phyloP scores from a whole-genome alignment of 92 coral and sea anemone species.

The Pocillopora grandis region DNA sequence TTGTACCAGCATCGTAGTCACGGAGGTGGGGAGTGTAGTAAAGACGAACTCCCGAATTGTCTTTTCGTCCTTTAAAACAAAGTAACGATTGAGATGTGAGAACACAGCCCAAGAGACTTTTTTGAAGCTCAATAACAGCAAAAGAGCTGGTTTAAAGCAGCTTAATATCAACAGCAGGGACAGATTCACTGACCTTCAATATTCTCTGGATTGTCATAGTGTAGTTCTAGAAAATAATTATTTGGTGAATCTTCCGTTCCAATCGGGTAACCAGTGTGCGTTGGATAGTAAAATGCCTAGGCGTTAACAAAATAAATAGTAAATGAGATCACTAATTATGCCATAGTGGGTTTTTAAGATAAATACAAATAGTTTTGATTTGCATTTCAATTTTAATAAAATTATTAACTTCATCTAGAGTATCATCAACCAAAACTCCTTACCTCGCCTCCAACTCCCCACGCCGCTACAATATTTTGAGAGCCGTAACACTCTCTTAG shows the following conservation, averaged over 20 bases:
- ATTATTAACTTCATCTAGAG: no score
- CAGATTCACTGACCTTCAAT: slow-evolving; percentile 30
- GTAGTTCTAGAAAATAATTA: slow-evolving; percentile 42
- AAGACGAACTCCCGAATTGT: slow-evolving; percentile 62
- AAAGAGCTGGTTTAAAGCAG: neutral
- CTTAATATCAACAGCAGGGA: neutral
- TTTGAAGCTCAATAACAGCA: neutral
- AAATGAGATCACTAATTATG: neutral
- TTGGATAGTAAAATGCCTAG: slow-evolving; percentile 54
- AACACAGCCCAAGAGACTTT: no score
- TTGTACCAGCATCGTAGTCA: slow-evolving; percentile 49
- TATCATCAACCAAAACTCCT: neutral
- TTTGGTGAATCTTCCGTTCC: slow-evolving; percentile 40
- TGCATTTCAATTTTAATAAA: no score
- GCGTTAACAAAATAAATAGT: neutral
- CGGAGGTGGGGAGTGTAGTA: slow-evolving; percentile 55
- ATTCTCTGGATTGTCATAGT: slow-evolving; percentile 42
- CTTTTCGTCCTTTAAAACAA: slow-evolving; percentile 5
- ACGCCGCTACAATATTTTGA: slow-evolving; percentile 37
- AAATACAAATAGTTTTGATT: neutral
- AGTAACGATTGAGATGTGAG: neutral
- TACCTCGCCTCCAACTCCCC: slow-evolving; percentile 70
- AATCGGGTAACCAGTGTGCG: slow-evolving; percentile 47
- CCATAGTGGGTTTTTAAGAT: neutral
- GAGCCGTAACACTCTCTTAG: neutral